Evolutionary conservation across 2,888 invertebrate species (phyloP), one percentile per base, ranked within the genome.

Genomic region (Trichogramma dendrolimi): DNA sequence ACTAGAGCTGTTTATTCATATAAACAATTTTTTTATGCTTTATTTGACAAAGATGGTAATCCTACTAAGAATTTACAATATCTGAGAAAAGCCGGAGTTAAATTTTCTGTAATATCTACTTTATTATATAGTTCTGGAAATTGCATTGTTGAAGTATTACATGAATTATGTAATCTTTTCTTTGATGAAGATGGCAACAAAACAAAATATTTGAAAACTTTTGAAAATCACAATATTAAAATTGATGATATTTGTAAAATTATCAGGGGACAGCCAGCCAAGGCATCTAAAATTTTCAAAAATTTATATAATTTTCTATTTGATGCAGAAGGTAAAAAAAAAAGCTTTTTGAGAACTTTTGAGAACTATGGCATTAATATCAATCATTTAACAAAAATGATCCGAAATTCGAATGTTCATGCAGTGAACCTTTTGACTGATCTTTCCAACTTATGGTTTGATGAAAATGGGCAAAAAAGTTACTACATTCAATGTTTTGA

Each of bases 361-460:
- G 69, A 67, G 67, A 53, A 71, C 69, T 67, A 72, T 62, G 63
- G 71, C 65, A 73, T 74, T 71, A 73, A 69, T 46, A 72, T 71
- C 14, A 72, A 71, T 69, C 49, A 69, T 67, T 62, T 71, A 51
- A 57, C 61, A 38, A 66, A 63, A 49, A 67, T 69, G 43, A 67
- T 71, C 42, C 6, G 49, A 60, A 56, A 60, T 67, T 60, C 63
- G 63, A 67, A 67, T 54, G 58, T 43, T 61, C 65, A 65, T 60
- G 63, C 57, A 66, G 41, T 58, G 48, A 59, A 55, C 60, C 62
- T 59, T 67, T 70, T 65, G 66, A 46, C 59, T 60, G 61, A 62
- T 43, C 60, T 66, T n/a, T 59, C 61, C 48, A 42, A 55, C 47
- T 39, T 62, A 14, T 66, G 64, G 57, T 66, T 75, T 71, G 57